phyloP scores from a whole-genome alignment of 2,113 vertebrate genomes.

The Siniperca knerii region DNA sequence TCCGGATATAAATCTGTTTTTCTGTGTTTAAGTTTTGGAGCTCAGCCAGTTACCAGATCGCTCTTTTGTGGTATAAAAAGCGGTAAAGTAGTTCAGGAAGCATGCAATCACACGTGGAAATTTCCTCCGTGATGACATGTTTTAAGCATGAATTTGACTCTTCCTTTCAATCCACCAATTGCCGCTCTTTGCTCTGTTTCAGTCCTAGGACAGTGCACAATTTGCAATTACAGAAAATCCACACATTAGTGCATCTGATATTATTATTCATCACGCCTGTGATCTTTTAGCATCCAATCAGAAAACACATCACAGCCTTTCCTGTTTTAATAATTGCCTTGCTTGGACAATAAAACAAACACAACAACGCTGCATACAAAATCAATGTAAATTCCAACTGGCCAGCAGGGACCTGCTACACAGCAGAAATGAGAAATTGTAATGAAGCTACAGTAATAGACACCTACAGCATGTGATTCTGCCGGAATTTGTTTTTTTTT shows the following conservation, averaged over 20 bases:
- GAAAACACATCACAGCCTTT: conserved; percentile 64
- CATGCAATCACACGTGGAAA: background rate
- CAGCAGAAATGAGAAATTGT: conserved; percentile 61
- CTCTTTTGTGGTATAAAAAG: background rate
- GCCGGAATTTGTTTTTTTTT: conserved; percentile 22
- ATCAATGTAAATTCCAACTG: conserved; percentile 72
- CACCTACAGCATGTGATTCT: conserved; percentile 17
- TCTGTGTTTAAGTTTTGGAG: conserved; percentile 19
- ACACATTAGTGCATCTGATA: conserved; percentile 43
- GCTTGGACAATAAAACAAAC: conserved; percentile 69
- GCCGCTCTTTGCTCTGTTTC: conserved; percentile 14
- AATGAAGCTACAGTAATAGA: conserved; percentile 57
- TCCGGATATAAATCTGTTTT: conserved; percentile 29
- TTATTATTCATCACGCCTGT: conserved; percentile 66
- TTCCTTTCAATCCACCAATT: background rate
- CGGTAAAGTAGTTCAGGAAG: background rate
- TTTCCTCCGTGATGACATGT: background rate
- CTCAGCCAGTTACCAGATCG: background rate
- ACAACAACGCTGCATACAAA: conserved; percentile 63
- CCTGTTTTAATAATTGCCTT: conserved; percentile 66
- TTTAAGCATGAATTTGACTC: background rate
- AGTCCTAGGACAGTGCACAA: background rate
- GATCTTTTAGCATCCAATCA: conserved; percentile 69
- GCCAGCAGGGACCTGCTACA: conserved; percentile 57
- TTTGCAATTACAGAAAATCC: conserved; percentile 39